Evolutionary conservation across 1,140 invertebrate species (phyloP), one percentile per base, ranked within the genome.

Genomic region (Ditylenchus dipsaci): DNA sequence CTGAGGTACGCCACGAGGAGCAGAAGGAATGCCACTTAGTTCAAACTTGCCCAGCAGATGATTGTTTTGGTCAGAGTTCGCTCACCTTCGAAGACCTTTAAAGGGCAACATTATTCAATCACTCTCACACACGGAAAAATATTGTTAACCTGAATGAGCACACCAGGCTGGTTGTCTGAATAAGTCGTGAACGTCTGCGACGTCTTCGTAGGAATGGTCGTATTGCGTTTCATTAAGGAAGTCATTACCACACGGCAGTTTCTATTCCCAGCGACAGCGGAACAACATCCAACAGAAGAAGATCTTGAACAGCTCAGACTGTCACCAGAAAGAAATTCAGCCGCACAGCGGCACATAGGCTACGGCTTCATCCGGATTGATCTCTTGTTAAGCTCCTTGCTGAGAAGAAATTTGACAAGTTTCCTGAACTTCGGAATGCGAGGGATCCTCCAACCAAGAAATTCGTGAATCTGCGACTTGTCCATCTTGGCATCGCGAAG

Each of bases 401-500:
- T 75, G 94, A 94, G 83, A 89, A 88, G 80, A 88, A 88, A 68
- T 89, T 87, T 69, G 87, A 86, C 3, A 89, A 89, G 78, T 69
- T 93, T 93, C 85, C 97, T 94, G 67, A 97, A 91, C 84, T 95
- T 96, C 57, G 94, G 94, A 76, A 97, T 97, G 86, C 94, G 89
- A 45, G 94, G 17, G 94, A 97, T 45, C 94, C 95, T 75, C 94
- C 94, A 57, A 97, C 94, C 26, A 97, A 97, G 93, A 75, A 97
- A 94, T 77, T 97, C 94, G 79, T 97, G 89, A 72, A 97, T 91
- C 69, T 88, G 87, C 15, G 88, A 86, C 83, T 95, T 95, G 85
- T 94, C 91, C 88, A 88, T 82, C 81, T 94, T 93, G 63, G 92
- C 91, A 83, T 95, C 93, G 59, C 90, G 88, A 27, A 96, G 84